A percentile compares a stretch with the other conserved stretches of the same genome.
These are phyloP conservation scores for Agrilus planipennis DNA, from an alignment of 1,140 invertebrate species.

Conservation along the genomic window DNA sequence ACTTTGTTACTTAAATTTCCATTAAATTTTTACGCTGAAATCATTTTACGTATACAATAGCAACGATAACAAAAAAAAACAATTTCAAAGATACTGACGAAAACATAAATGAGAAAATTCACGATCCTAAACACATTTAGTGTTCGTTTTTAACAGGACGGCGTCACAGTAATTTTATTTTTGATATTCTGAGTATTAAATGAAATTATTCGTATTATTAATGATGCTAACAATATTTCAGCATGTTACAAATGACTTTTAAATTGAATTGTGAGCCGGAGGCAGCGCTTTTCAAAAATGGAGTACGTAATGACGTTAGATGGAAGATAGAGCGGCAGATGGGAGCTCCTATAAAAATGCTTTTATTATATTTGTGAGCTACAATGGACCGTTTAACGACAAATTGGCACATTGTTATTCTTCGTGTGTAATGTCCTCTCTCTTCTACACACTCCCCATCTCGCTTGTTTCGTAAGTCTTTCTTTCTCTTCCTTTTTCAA, in stretches of 20 bases:
- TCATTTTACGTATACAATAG: too few relatives aligned
- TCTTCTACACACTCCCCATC: too few relatives aligned
- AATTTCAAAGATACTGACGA: too few relatives aligned
- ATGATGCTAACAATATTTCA: conserved; percentile 31
- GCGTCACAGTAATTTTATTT: conserved; percentile 21
- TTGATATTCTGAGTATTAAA: conserved; percentile 20
- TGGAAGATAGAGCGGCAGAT: conserved; percentile 31
- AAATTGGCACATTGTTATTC: conserved; percentile 32
- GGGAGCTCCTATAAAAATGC: conserved; percentile 27
- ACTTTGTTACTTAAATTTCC: too few relatives aligned
- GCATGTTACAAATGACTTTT: conserved; percentile 33
- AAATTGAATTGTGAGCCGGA: conserved; percentile 29
- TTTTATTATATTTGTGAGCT: conserved; percentile 28
- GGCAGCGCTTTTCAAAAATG: conserved; percentile 30
- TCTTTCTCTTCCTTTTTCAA: too few relatives aligned
- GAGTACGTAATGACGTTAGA: conserved; percentile 32
- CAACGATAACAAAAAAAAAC: too few relatives aligned
- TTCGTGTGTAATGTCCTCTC: too few relatives aligned
- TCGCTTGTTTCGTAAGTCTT: too few relatives aligned
- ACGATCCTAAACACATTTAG: conserved; percentile 16
- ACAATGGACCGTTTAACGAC: conserved; percentile 29
- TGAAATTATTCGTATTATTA: conserved; percentile 34
- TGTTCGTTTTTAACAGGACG: conserved; percentile 22
- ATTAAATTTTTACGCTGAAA: too few relatives aligned
- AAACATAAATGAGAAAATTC: conserved; percentile 23